Base-by-base conservation (phyloP, 2,888 invertebrate species). In the Tribolium freemani region DNA sequence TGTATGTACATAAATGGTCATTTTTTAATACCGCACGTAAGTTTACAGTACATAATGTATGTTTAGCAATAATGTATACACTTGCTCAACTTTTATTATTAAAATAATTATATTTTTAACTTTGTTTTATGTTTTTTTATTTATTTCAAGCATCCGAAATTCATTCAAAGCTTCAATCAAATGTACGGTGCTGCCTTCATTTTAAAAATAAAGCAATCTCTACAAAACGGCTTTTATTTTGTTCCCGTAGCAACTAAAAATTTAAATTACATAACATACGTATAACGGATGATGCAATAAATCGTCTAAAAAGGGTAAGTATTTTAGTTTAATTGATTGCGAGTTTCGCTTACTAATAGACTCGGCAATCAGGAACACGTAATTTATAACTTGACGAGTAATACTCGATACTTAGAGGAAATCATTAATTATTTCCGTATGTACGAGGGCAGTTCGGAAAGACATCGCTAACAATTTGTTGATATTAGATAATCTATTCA, bases 141-240 rank as follows among this genome's bases (percentile, higher is more conserved):
- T 82, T 82, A 80, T 82, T 82, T 76, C 63, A 44, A 70, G 63
- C 61, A 56, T 46, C 63, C 69, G 48, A 63, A 54, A 61, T 46
- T 45, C 50, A 48, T 48, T 57, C 8, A 20, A 61, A 80, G 84
- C 85, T 85, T 84, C 83, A 81, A 80, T 80, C 80, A 81, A 83
- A 80, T 83, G 84, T 85, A 84, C 83, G 84, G 84, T 85, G 84
- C 84, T 85, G 84, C 83, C 84, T 84, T 84, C 82, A 81, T 77
- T 78, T 76, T 78, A 6, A 70, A 63, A 78, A 79, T 81, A 80
- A 80, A 80, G 71, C 75, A 61, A 77, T 76, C 60, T 68, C 30
- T 31, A 10, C 20, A 61, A 11, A 9, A 21, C 5, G 21, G 0
- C 11, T n/a, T 54, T 54, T 26, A 51, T 56, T 58, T 58, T 38